Evolutionary conservation across 2,888 invertebrate genomes (phyloP).

Genomic region (Drosophila testacea): DNA sequence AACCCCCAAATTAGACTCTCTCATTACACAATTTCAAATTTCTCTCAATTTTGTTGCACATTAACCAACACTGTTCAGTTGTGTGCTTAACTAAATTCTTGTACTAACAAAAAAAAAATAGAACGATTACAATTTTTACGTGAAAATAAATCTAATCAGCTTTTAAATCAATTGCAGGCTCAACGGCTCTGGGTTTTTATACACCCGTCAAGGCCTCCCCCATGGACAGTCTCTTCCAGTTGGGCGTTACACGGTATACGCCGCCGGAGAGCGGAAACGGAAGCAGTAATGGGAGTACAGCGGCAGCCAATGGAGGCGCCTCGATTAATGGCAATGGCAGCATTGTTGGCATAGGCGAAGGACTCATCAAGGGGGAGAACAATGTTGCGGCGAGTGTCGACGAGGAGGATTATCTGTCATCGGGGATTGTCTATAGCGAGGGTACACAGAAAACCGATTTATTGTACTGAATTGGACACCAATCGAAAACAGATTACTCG

Average conservation of each 20-base stretch:
- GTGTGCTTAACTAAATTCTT: constrained; percentile 7
- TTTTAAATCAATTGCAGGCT: constrained; percentile 78
- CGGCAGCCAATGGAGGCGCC: not conserved
- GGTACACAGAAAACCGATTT: constrained; percentile 85
- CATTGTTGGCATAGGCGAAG: constrained; percentile 61
- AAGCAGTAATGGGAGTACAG: constrained; percentile 28
- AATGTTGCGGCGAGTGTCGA: not conserved
- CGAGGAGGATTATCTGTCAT: constrained; percentile 47
- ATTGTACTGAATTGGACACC: constrained; percentile 75
- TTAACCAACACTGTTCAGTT: constrained; percentile 37
- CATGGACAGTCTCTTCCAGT: constrained; percentile 89
- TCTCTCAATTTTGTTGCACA: constrained; percentile 20
- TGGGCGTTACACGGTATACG: constrained; percentile 89
- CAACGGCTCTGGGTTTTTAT: constrained; percentile 92
- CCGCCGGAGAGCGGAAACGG: constrained; percentile 52
- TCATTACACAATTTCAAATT: constrained; percentile 29
- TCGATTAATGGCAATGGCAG: constrained; percentile 50
- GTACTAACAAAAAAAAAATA: not conserved
- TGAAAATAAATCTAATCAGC: not conserved
- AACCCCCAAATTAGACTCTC: constrained; percentile 59
- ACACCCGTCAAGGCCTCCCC: constrained; percentile 91
- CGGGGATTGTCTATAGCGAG: constrained; percentile 84
- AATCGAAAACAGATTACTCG: not conserved
- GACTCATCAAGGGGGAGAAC: constrained; percentile 51
- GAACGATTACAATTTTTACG: too few relatives aligned